A percentile compares a stretch with the other conserved stretches of the same genome.
Evolutionary conservation across 2,113 vertebrate genomes (phyloP).

Genomic region (Myodes glareolus): DNA sequence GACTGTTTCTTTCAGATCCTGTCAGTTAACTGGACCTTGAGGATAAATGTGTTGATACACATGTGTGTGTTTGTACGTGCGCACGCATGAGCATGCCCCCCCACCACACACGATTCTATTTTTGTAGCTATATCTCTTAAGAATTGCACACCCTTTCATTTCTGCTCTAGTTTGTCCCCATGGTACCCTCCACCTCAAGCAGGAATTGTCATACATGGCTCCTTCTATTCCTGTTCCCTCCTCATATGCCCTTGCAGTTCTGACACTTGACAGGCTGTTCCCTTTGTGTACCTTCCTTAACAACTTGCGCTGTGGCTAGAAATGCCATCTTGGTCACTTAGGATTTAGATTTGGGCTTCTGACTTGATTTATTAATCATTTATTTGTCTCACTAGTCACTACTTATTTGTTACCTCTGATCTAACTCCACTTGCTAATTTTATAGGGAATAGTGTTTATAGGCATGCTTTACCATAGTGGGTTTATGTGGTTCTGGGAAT

Average conservation of each 20-base stretch:
- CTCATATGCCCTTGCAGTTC: neutral
- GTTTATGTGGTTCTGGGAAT: neutral
- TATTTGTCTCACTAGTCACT: neutral
- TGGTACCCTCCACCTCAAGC: neutral
- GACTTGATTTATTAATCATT: conserved; percentile 7
- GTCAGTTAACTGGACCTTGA: neutral
- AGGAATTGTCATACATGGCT: neutral
- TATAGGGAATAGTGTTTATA: neutral
- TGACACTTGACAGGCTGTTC: neutral
- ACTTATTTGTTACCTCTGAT: neutral
- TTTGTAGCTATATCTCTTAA: neutral
- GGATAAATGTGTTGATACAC: neutral
- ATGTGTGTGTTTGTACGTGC: neutral
- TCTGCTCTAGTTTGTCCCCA: neutral
- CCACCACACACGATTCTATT: neutral
- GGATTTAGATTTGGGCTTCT: conserved; percentile 11
- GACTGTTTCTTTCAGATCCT: neutral
- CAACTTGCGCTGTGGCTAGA: neutral
- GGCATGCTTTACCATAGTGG: too few relatives aligned
- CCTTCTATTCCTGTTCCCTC: neutral
- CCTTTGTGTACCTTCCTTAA: neutral
- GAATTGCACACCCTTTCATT: neutral
- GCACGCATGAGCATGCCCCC: neutral
- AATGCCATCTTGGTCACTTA: neutral
- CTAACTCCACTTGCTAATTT: neutral